Conservation (phyloP, 1,140 invertebrate species). For the Lordiphosa stackelbergi region DNA sequence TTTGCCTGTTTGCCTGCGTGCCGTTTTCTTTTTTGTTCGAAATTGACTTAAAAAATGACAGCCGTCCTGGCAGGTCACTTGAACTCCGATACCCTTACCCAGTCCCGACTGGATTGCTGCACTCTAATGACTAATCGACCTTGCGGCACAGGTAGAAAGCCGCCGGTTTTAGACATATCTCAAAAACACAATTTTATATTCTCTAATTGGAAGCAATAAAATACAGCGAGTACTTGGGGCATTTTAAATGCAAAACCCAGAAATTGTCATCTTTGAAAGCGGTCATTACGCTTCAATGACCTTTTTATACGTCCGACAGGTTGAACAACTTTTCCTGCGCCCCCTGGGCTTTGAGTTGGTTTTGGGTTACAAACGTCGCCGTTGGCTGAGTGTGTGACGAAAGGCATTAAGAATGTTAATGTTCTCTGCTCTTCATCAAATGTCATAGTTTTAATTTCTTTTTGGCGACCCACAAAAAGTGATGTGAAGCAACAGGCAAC, state of each 20-base stretch:
- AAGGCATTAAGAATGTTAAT: constrained; percentile 31
- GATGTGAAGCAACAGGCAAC: constrained; percentile 34
- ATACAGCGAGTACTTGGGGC: constrained; percentile 16
- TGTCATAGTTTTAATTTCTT: constrained; percentile 43
- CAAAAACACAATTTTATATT: constrained; percentile 7
- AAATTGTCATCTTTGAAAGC: constrained; percentile 19
- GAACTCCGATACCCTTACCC: constrained; percentile 18
- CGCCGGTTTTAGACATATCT: constrained; percentile 26
- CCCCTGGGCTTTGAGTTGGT: constrained; percentile 6
- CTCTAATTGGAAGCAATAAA: constrained; percentile 66
- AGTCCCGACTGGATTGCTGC: constrained; percentile 20
- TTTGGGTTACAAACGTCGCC: constrained; percentile 36
- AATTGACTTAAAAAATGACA: constrained; percentile 37
- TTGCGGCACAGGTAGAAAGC: constrained; percentile 54
- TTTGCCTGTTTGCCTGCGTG: constrained; percentile 40
- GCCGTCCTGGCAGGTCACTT: constrained; percentile 49
- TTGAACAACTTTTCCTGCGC: constrained; percentile 48
- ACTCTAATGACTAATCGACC: constrained; percentile 68
- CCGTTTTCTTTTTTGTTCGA: constrained; percentile 19
- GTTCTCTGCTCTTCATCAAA: constrained; percentile 29
- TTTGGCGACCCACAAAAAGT: constrained; percentile 32
- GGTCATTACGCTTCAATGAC: constrained; percentile 46
- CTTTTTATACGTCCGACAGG: constrained; percentile 36
- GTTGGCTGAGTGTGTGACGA: constrained; percentile 21
- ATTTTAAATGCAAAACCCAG: constrained; percentile 13